Conservation (phyloP, 2,888 invertebrate species). For the Drosophila prolongata region DNA sequence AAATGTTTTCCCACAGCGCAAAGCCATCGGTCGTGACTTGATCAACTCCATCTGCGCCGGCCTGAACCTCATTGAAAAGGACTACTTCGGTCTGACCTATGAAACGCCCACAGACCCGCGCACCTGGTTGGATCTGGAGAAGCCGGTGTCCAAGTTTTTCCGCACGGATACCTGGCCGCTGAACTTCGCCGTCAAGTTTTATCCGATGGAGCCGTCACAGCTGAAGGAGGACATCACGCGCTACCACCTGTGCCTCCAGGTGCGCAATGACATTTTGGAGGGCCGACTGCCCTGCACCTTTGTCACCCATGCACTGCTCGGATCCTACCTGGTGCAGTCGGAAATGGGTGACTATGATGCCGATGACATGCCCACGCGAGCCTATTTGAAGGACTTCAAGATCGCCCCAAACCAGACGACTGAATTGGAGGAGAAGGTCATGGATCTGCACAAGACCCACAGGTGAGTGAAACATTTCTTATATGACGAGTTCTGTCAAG, state of each 20-base stretch:
- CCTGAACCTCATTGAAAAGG: constrained; percentile 96
- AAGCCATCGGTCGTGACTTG: constrained; percentile 95
- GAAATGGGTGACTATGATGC: constrained; percentile 98
- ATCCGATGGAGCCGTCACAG: constrained; percentile 98
- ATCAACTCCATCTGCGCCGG: constrained; percentile 95
- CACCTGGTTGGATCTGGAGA: constrained; percentile 96
- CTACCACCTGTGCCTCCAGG: constrained; percentile 98
- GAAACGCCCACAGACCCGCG: constrained; percentile 92
- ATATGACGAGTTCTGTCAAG: no score
- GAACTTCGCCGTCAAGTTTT: constrained; percentile 98
- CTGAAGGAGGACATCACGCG: constrained; percentile 97
- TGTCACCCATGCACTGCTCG: constrained; percentile 97
- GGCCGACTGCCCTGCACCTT: constrained; percentile 97
- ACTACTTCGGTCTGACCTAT: constrained; percentile 97
- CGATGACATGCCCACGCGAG: constrained; percentile 87
- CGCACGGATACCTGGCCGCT: constrained; percentile 97
- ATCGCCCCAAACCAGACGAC: constrained; percentile 96
- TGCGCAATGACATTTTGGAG: constrained; percentile 89
- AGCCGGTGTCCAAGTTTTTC: constrained; percentile 95
- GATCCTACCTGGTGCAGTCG: constrained; percentile 93
- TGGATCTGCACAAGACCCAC: constrained; percentile 97
- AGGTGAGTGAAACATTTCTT: constrained; percentile 87
- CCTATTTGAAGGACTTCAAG: constrained; percentile 94
- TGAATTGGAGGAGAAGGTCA: constrained; percentile 96
- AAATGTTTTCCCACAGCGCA: constrained; percentile 87